Percentiles rank a stretch among this genome's conserved stretches.
These are phyloP conservation scores for Andrena trimmerana DNA, from an alignment of 2,888 invertebrate species.

Conservation along the genomic window DNA sequence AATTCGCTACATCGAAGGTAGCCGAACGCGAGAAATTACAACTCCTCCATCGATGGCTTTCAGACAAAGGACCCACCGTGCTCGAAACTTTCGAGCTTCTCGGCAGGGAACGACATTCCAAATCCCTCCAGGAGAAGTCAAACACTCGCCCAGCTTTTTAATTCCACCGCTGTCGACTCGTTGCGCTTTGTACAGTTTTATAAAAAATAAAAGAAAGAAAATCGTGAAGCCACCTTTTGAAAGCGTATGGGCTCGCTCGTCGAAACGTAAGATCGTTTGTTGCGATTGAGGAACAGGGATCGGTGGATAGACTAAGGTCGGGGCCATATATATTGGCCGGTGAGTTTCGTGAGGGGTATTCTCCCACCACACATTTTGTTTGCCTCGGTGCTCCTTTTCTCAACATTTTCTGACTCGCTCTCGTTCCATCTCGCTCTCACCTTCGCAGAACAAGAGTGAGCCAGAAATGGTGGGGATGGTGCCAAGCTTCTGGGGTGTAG, in stretches of 20 bases:
- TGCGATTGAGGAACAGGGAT: neutral
- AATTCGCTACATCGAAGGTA: constrained; percentile 9
- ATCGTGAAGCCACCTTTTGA: neutral
- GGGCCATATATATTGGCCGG: too few relatives aligned
- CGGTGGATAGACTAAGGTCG: neutral
- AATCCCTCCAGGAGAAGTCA: neutral
- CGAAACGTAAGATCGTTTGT: neutral
- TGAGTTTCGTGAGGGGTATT: too few relatives aligned
- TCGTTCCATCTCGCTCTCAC: too few relatives aligned
- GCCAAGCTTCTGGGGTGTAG: too few relatives aligned
- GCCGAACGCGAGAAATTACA: constrained; percentile 16
- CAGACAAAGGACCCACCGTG: neutral
- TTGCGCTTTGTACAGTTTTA: neutral
- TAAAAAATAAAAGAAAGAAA: neutral
- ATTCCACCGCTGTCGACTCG: neutral
- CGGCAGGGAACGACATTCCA: neutral
- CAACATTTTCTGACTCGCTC: too few relatives aligned
- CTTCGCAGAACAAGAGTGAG: too few relatives aligned
- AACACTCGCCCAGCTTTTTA: neutral
- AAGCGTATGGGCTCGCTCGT: neutral
- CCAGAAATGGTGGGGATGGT: too few relatives aligned
- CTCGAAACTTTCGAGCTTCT: neutral
- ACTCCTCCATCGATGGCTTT: neutral
- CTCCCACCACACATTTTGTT: too few relatives aligned
- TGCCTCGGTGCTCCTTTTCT: too few relatives aligned